Conservation (phyloP, 2,888 invertebrate genomes). For the Lissocephala sabroskyi region DNA sequence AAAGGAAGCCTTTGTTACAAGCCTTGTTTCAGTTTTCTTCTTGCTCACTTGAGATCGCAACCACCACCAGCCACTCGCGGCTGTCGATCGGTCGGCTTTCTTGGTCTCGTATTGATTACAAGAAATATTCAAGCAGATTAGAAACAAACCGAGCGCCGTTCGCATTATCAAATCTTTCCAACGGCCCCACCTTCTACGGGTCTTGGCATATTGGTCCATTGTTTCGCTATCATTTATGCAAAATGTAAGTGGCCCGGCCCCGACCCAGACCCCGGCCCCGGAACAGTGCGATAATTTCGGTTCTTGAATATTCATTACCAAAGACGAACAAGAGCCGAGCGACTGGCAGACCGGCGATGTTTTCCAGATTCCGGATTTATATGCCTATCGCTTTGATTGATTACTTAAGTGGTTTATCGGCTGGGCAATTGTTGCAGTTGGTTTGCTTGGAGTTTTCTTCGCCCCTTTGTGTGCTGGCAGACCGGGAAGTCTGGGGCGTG, state of each 20-base stretch:
- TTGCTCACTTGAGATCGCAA: background rate
- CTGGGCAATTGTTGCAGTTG: conserved; percentile 46
- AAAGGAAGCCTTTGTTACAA: background rate
- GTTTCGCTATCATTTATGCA: no score
- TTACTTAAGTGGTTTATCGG: conserved; percentile 55
- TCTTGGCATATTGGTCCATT: no score
- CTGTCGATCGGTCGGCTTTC: no score
- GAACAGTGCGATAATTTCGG: conserved; percentile 3
- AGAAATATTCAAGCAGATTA: conserved; percentile 1
- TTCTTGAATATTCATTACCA: no score
- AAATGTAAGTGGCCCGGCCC: background rate
- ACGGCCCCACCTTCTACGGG: background rate
- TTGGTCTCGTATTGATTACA: no score
- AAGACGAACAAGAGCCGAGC: no score
- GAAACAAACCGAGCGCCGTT: background rate
- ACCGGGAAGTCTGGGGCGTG: conserved; percentile 13
- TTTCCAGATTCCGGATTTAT: no score
- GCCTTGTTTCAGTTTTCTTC: no score
- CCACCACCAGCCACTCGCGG: no score
- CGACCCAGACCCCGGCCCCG: conserved; percentile 11
- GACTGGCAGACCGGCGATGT: conserved; percentile 3
- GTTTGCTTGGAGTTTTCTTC: no score
- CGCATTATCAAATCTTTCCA: conserved; percentile 1
- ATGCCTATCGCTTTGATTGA: no score
- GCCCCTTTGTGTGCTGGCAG: no score